Conservation (phyloP, 2,113 vertebrate genomes). For the Danio rerio region GRCz12tu NC_133194.1:24849501-24850000, state of each 20-base stretch:
- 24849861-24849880: neutral
- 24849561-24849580: no score
- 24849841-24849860: neutral
- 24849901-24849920: conserved; percentile 89
- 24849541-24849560: no score
- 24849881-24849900: conserved; percentile 76
- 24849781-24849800: conserved; percentile 84
- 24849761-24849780: conserved; percentile 86
- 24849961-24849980: conserved; percentile 85
- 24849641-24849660: conserved; percentile 94
- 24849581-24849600: no score
- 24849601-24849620: no score
- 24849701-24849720: conserved; percentile 93
- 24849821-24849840: neutral
- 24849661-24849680: conserved; percentile 89
- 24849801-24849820: conserved; percentile 73
- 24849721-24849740: conserved; percentile 96
- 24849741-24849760: conserved; percentile 86
- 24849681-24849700: conserved; percentile 91
- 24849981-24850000: neutral
- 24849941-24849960: conserved; percentile 78
- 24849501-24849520: no score
- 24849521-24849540: no score
- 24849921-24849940: conserved; percentile 87
- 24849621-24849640: neutral